Conservation (phyloP, 2,797 vertebrate species). For the Myotis daubentonii region DNA sequence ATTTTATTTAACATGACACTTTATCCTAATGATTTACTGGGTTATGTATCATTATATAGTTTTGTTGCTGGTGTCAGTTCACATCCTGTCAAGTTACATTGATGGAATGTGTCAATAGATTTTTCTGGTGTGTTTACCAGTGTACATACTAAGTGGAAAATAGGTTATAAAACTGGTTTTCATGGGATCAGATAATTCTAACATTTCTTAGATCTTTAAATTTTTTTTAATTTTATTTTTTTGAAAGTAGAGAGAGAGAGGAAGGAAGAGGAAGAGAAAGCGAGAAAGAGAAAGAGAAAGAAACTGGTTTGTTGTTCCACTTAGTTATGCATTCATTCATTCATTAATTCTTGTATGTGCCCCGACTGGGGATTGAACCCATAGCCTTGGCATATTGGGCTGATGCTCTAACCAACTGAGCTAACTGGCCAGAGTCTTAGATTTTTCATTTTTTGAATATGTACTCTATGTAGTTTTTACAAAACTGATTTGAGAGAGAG, state of each 20-base stretch:
- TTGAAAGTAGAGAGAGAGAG: too few species aligned
- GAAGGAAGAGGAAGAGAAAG: too few species aligned
- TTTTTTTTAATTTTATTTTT: not conserved
- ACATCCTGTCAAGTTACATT: not conserved
- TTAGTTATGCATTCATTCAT: not conserved
- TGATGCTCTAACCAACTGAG: not conserved
- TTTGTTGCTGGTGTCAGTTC: not conserved
- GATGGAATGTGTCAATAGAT: not conserved
- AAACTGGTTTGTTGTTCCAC: not conserved
- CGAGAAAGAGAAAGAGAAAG: not conserved
- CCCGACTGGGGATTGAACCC: not conserved
- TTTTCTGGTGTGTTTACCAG: constrained; percentile 18
- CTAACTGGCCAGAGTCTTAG: not conserved
- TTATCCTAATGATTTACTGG: not conserved
- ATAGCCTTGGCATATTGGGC: not conserved
- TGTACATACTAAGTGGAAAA: not conserved
- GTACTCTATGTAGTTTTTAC: not conserved
- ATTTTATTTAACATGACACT: not conserved
- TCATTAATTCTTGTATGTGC: not conserved
- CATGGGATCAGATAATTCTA: not conserved
- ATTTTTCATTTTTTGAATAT: not conserved
- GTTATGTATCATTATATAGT: not conserved
- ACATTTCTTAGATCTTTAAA: constrained; percentile 16
- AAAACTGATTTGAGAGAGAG: not conserved
- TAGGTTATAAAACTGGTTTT: not conserved